A percentile compares a stretch with the other conserved stretches of the same genome.
Evolutionary conservation across 2,113 vertebrate species (phyloP).

Genomic region (Semnopithecus entellus): DNA sequence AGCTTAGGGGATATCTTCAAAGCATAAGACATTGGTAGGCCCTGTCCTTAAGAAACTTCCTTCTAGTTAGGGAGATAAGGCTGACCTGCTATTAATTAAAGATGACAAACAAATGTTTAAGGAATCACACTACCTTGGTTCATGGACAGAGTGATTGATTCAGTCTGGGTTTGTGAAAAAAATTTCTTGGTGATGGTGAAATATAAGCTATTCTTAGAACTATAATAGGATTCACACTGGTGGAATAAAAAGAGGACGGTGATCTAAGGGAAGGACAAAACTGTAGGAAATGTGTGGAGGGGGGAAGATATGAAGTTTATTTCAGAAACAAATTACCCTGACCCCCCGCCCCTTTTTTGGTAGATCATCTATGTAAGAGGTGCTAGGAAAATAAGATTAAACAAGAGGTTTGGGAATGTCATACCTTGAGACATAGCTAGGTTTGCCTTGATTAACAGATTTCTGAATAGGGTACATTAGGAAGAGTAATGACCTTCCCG

Average conservation of each 20-base stretch:
- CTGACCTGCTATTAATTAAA: background rate
- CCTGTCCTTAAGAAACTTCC: background rate
- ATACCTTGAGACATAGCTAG: background rate
- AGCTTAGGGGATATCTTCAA: conserved; percentile 5
- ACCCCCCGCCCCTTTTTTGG: background rate
- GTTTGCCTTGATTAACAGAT: background rate
- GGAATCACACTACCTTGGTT: background rate
- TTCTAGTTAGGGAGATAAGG: background rate
- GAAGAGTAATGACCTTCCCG: background rate
- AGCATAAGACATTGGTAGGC: background rate
- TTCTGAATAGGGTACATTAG: background rate
- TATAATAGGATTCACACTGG: background rate
- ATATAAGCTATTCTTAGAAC: background rate
- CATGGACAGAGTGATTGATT: background rate
- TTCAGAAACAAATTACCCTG: background rate
- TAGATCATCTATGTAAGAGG: background rate
- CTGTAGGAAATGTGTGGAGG: background rate
- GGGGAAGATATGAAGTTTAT: background rate
- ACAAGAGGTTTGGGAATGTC: background rate
- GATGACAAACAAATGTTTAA: background rate
- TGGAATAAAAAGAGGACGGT: background rate
- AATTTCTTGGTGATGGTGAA: background rate
- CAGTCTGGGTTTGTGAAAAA: background rate
- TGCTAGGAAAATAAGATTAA: background rate
- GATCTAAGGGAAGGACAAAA: background rate